phyloP scores from a whole-genome alignment of 2,797 vertebrate species.

The Gouania willdenowi region DNA sequence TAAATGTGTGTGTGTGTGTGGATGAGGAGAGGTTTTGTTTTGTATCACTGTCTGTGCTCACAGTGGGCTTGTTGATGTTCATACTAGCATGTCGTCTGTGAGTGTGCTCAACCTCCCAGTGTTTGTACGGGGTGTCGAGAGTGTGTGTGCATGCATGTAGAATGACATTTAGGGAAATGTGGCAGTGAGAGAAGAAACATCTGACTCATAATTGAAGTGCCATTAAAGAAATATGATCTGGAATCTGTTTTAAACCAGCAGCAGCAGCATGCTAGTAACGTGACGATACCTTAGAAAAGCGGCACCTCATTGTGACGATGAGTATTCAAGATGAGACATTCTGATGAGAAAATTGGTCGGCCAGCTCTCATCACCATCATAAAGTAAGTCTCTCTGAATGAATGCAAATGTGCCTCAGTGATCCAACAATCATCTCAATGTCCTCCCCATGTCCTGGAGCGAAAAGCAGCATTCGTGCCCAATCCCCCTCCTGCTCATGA shows the following conservation, averaged over 20 bases:
- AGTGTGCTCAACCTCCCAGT: neutral
- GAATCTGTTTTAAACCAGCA: slow-evolving; percentile 49
- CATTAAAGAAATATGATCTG: slow-evolving; percentile 70
- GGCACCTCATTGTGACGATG: slow-evolving; percentile 45
- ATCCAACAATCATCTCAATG: slow-evolving; percentile 49
- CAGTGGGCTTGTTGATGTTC: slow-evolving; percentile 6
- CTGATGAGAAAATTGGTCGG: slow-evolving; percentile 61
- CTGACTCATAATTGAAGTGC: slow-evolving; percentile 75
- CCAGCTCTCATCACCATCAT: slow-evolving; percentile 53
- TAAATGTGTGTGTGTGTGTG: neutral
- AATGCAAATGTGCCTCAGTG: slow-evolving; percentile 33
- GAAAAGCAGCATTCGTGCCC: slow-evolving; percentile 20
- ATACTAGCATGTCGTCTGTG: slow-evolving; percentile 6
- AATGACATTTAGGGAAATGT: slow-evolving; percentile 71
- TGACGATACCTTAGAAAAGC: slow-evolving; percentile 34
- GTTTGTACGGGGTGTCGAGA: slow-evolving; percentile 21
- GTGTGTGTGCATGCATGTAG: slow-evolving; percentile 55
- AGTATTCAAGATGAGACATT: slow-evolving; percentile 35
- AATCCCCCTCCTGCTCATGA: slow-evolving; percentile 7
- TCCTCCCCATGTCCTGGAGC: slow-evolving; percentile 47
- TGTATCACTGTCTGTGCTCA: neutral
- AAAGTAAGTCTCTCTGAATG: slow-evolving; percentile 37
- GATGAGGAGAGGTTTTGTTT: slow-evolving; percentile 1
- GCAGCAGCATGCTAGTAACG: slow-evolving; percentile 14
- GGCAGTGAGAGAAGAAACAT: slow-evolving; percentile 59